A percentile compares a stretch with the other conserved stretches of the same genome.
These are phyloP conservation scores for Styela clava DNA, from an alignment of 23 tunicate species.

Conservation along the genomic window DNA sequence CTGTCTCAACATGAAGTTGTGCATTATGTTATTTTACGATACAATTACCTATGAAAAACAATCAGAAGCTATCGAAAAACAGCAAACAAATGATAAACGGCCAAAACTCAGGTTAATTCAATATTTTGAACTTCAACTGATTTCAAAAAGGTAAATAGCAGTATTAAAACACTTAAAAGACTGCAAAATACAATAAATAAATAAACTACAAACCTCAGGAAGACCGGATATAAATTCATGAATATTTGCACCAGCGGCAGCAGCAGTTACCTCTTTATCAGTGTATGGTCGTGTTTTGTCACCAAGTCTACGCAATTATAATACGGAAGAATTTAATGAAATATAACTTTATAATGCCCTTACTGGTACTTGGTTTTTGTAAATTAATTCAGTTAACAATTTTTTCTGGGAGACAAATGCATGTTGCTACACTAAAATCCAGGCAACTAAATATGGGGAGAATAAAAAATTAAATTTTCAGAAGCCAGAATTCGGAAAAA, in stretches of 20 bases:
- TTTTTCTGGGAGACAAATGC: background rate
- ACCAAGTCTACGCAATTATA: constrained; percentile 15
- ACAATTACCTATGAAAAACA: no score
- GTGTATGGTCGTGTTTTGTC: constrained; percentile 1
- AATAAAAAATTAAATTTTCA: background rate
- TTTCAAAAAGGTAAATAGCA: no score
- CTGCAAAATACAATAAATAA: no score
- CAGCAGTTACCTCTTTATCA: constrained; percentile 12
- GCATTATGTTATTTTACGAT: no score
- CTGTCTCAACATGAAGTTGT: no score
- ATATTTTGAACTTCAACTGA: no score
- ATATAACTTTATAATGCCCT: background rate
- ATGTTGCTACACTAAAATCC: background rate
- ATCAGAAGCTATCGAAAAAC: no score
- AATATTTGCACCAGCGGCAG: constrained; percentile 23
- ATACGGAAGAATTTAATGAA: background rate
- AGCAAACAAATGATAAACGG: no score
- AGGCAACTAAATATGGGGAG: background rate
- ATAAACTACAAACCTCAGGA: constrained; percentile 9
- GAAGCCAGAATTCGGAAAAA: background rate
- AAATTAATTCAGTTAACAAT: background rate
- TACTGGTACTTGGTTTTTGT: background rate
- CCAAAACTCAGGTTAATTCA: no score
- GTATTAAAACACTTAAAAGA: no score
- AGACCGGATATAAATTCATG: constrained; percentile 14